Percentiles rank a stretch among this genome's conserved stretches.
These are phyloP conservation scores for Trematocara stigmaticum DNA, from an alignment of 2,113 vertebrate species.

Conservation along the genomic window DNA sequence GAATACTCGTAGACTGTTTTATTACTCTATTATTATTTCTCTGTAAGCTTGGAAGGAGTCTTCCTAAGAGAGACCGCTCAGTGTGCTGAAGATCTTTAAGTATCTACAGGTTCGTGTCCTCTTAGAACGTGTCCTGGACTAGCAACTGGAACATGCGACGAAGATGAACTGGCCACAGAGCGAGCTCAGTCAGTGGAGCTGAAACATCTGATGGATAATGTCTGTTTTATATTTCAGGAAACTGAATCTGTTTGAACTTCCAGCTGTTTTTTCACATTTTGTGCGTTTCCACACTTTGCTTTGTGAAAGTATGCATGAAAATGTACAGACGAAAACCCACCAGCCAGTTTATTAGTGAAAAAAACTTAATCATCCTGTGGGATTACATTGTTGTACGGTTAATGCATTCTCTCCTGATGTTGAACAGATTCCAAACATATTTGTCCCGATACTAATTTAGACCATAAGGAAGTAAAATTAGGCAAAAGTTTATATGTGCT, in stretches of 20 bases:
- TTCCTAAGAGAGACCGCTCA: background rate
- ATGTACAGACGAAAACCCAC: background rate
- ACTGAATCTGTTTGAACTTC: background rate
- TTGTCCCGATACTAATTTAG: background rate
- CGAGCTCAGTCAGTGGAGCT: background rate
- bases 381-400: background rate
- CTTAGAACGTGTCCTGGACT: rapidly evolving
- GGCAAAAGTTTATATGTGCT: background rate
- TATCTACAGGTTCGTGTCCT: background rate
- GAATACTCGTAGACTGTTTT: background rate
- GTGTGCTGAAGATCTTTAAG: background rate
- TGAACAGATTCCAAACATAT: background rate
- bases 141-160: rapidly evolving
- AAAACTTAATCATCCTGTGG: rapidly evolving
- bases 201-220: background rate
- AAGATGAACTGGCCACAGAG: background rate
- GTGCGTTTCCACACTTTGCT: background rate
- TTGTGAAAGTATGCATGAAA: background rate
- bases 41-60: background rate
- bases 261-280: background rate
- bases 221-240: background rate
- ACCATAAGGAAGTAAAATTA: background rate
- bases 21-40: background rate
- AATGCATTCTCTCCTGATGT: background rate
- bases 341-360: background rate